Conservation (phyloP, 2,888 invertebrate genomes). For the Tachystola acroxantha region DNA sequence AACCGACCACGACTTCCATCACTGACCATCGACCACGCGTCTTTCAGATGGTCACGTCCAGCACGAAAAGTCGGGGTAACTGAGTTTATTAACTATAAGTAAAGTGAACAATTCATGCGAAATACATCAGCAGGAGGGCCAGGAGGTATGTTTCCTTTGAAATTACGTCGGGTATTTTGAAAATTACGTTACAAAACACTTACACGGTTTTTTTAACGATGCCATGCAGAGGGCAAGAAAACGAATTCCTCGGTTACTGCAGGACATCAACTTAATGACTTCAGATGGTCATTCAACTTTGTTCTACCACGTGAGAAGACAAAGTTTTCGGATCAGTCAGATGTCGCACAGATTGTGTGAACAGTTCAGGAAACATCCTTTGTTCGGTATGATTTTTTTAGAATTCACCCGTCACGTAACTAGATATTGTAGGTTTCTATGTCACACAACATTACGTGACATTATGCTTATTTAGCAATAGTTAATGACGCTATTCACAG, state of each 20-base stretch:
- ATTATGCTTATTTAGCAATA: slow-evolving; percentile 11
- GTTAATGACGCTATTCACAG: not conserved
- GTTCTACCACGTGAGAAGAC: slow-evolving; percentile 39
- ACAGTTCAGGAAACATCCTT: not conserved
- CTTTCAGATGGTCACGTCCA: slow-evolving; percentile 25
- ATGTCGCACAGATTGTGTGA: slow-evolving; percentile 34
- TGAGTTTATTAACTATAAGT: not conserved
- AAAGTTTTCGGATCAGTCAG: slow-evolving; percentile 18
- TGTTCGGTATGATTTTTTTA: not conserved
- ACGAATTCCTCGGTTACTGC: slow-evolving; percentile 34
- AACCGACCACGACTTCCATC: slow-evolving; percentile 17
- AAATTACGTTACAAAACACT: slow-evolving; percentile 39
- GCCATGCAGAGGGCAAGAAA: slow-evolving; percentile 25
- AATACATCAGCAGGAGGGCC: slow-evolving; percentile 1
- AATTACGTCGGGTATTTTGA: slow-evolving; percentile 9
- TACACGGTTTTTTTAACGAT: slow-evolving; percentile 32
- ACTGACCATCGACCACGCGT: slow-evolving; percentile 19
- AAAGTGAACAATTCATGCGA: slow-evolving; percentile 1
- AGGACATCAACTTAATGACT: slow-evolving; percentile 48
- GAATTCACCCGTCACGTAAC: slow-evolving; percentile 17
- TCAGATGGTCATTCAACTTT: slow-evolving; percentile 49
- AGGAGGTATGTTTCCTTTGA: slow-evolving; percentile 11
- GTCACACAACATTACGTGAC: slow-evolving; percentile 33
- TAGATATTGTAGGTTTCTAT: slow-evolving; percentile 12
- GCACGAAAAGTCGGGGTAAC: slow-evolving; percentile 4